Conservation (phyloP, 2,797 vertebrate species). For the Poecile montanus region DNA sequence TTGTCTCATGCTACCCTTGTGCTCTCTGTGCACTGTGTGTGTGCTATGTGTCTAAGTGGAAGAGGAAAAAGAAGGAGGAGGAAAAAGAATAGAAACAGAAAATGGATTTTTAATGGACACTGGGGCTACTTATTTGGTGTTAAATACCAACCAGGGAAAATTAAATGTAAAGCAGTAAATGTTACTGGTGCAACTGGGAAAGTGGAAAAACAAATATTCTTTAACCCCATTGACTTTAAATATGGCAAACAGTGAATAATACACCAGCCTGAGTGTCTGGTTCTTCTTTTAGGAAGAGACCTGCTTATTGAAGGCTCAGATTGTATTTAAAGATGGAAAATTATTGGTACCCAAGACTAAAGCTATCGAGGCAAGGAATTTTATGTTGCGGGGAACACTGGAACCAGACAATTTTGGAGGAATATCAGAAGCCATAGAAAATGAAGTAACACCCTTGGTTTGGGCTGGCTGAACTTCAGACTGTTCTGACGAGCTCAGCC, state of each 20-base stretch:
- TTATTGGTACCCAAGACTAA: not conserved
- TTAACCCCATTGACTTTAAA: not conserved
- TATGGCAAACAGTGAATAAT: not conserved
- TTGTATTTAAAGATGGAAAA: not conserved
- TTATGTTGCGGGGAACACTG: not conserved
- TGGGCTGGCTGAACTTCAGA: not conserved
- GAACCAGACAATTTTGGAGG: not conserved
- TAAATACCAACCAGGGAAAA: not conserved
- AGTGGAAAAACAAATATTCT: not conserved
- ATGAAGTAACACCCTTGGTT: not conserved
- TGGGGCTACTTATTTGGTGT: not conserved
- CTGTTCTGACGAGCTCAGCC: not conserved
- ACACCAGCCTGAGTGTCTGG: not conserved
- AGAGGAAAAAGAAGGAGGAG: not conserved
- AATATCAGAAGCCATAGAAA: not conserved
- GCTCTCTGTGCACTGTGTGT: too few relatives aligned
- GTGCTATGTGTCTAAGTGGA: not conserved
- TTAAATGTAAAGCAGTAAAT: not conserved
- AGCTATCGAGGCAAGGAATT: not conserved
- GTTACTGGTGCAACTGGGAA: not conserved
- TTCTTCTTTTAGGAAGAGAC: not conserved
- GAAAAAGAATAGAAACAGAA: not conserved
- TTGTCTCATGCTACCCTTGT: not conserved
- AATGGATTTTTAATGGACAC: not conserved
- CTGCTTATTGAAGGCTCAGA: not conserved